Conservation (phyloP, 2,888 invertebrate species). For the Shargacucullia verbasci region DNA sequence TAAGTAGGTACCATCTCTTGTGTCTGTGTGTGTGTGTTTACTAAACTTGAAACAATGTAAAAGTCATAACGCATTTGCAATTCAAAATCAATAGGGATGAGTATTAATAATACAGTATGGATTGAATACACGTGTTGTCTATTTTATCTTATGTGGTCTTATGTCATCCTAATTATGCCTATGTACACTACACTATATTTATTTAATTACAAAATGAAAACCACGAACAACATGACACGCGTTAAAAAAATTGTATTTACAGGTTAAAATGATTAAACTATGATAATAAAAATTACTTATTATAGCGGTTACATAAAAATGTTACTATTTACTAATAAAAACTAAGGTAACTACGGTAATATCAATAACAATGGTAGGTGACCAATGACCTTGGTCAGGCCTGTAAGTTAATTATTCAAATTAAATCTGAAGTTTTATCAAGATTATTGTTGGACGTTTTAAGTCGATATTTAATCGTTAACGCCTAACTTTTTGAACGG, state of each 20-base stretch:
- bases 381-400: slow-evolving; percentile 31
- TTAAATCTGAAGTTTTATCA: slow-evolving; percentile 8
- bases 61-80: slow-evolving; percentile 21
- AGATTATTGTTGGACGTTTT: slow-evolving; percentile 23
- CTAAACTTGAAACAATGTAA: slow-evolving; percentile 12
- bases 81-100: slow-evolving; percentile 20
- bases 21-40: not conserved
- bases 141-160: not conserved
- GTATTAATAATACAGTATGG: slow-evolving; percentile 7
- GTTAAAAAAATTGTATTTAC: no score
- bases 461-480: slow-evolving; percentile 9
- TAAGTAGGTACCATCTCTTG: no score
- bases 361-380: slow-evolving; percentile 22
- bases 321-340: slow-evolving; percentile 22
- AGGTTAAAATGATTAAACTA: no score
- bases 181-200: no score
- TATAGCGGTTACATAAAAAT: slow-evolving; percentile 17
- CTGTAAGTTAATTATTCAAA: slow-evolving; percentile 34
- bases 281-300: slow-evolving; percentile 6
- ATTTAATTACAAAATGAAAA: no score
- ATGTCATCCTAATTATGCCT: no score
- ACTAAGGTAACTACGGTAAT: slow-evolving; percentile 22
- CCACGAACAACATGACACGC: no score
- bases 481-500: slow-evolving; percentile 10
- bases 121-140: slow-evolving; percentile 16